Conservation (phyloP, 2,113 vertebrate species). For the Ceyx melanurus region DNA sequence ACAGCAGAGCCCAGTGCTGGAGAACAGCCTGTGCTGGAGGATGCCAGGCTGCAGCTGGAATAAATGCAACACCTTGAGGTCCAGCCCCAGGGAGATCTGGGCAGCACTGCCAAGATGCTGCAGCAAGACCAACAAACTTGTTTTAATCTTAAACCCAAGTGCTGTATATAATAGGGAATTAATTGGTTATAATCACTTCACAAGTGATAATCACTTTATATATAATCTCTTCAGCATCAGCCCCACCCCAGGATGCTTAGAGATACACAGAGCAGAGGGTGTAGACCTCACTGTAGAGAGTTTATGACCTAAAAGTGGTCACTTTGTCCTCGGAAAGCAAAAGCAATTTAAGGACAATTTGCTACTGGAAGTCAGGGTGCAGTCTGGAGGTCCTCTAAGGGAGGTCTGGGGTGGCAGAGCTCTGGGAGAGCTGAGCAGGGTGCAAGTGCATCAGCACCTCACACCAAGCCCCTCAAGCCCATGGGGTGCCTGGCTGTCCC, state of each 20-base stretch:
- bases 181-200: constrained; percentile 44
- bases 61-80: neutral
- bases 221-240: constrained; percentile 3
- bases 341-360: neutral
- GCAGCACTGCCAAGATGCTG: neutral
- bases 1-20: neutral
- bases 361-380: neutral
- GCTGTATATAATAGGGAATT: constrained; percentile 11
- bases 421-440: neutral
- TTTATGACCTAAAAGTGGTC: neutral
- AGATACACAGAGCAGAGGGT: accelerated
- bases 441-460: neutral
- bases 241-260: neutral
- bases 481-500: neutral
- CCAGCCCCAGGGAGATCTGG: neutral
- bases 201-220: no score
- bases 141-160: neutral
- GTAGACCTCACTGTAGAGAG: neutral
- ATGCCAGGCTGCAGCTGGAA: neutral
- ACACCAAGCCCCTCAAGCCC: neutral
- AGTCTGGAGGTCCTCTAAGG: neutral
- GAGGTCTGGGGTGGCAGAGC: neutral
- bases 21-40: neutral
- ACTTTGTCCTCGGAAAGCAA: neutral
- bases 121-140: neutral